Evolutionary conservation across 2,797 vertebrate genomes (phyloP).

Genomic region (Tenualosa thibaudeaui): DNA sequence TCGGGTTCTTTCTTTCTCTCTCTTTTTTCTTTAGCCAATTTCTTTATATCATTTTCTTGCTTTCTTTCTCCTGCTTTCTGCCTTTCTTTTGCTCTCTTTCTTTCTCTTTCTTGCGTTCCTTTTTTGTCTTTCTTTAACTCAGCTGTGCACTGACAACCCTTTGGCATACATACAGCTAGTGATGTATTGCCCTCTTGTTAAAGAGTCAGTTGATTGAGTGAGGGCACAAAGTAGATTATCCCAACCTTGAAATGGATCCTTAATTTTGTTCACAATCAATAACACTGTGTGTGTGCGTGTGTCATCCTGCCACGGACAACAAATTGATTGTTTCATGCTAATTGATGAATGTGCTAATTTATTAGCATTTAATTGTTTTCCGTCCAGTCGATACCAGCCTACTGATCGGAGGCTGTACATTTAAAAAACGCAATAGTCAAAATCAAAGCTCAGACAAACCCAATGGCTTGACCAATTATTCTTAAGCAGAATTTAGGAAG

Average conservation of each 20-base stretch:
- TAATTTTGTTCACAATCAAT: slow-evolving; percentile 12
- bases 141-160: not conserved
- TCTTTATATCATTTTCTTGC: not conserved
- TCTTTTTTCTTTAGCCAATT: not conserved
- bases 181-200: not conserved
- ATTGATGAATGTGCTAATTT: slow-evolving; percentile 21
- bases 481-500: not conserved
- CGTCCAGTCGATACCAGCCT: not conserved
- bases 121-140: not conserved
- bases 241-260: slow-evolving; percentile 16
- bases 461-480: not conserved
- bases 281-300: not conserved
- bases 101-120: not conserved
- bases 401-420: not conserved
- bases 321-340: not conserved
- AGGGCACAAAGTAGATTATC: slow-evolving; percentile 2
- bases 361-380: slow-evolving; percentile 16
- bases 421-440: not conserved
- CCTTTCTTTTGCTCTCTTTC: not conserved
- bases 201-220: not conserved
- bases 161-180: not conserved
- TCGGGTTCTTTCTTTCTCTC: not conserved
- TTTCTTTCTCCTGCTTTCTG: not conserved
- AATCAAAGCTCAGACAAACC: not conserved
- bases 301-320: not conserved